A percentile compares a stretch with the other conserved stretches of the same genome.
Conservation (phyloP, 2,888 invertebrate species). For the Endotricha flammealis region DNA sequence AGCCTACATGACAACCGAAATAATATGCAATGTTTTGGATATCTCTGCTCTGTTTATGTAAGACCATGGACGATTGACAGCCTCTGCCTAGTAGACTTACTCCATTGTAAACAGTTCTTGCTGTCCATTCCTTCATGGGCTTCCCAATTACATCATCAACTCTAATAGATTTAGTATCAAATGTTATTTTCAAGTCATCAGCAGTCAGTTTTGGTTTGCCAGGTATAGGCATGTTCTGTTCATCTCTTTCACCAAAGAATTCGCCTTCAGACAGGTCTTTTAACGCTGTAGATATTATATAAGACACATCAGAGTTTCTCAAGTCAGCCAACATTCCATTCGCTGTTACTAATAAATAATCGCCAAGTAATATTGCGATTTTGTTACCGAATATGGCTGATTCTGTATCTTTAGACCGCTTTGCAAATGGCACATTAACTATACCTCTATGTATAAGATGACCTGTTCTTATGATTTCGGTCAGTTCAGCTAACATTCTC, state of each 20-base stretch:
- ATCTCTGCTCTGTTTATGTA: conserved; percentile 83
- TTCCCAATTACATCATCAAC: conserved; percentile 70
- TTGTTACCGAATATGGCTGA: conserved; percentile 93
- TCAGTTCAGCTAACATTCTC: conserved; percentile 79
- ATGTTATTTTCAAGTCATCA: conserved; percentile 52
- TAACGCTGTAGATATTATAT: conserved; percentile 88
- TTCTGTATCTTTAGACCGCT: conserved; percentile 78
- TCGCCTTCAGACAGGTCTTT: conserved; percentile 90
- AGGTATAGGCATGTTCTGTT: conserved; percentile 86
- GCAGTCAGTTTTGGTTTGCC: conserved; percentile 72
- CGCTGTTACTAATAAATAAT: conserved; percentile 89
- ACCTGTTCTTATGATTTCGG: conserved; percentile 92
- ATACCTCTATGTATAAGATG: conserved; percentile 87
- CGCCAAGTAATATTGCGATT: conserved; percentile 90
- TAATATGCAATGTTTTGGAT: conserved; percentile 85
- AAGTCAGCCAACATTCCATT: conserved; percentile 89
- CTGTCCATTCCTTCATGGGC: conserved; percentile 84
- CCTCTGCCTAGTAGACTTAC: conserved; percentile 83
- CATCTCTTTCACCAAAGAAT: conserved; percentile 86
- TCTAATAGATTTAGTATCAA: conserved; percentile 57
- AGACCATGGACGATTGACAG: conserved; percentile 86
- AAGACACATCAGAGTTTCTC: conserved; percentile 84
- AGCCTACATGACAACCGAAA: conserved; percentile 89
- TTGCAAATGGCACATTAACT: conserved; percentile 68
- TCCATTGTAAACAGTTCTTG: conserved; percentile 83